Evolutionary conservation across 1,140 invertebrate genomes (phyloP), one percentile per base, ranked within the genome.

Genomic region (Drosophila arawakana): DNA sequence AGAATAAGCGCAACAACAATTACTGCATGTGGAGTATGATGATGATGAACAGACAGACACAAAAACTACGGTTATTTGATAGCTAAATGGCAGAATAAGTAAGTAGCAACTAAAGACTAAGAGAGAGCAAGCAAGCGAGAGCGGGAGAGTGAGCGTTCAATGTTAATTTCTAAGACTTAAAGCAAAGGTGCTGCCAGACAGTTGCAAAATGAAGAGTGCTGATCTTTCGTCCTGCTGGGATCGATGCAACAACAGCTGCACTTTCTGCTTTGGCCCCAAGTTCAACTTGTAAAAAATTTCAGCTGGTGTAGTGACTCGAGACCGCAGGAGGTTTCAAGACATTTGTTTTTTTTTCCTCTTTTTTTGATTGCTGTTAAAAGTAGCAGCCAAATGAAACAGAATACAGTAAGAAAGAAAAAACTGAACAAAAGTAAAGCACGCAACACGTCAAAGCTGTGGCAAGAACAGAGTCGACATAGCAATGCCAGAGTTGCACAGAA

Each of bases 241-340:
- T 25, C 8, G 11, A 8, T 11, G 35, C 15, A 39, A 30, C 57
- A 73, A 73, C 77, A 79, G 77, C 74, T 79, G 74, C 74, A 76
- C n/a, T 57, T 60, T 35, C 11, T 43, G n/a, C n/a, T 54, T 30
- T 34, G 30, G 43, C n/a, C n/a, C 30, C 21, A 67, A 73, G 62
- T 57, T 73, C 2, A 49, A 50, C 63, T 63, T 57, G 59, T 15
- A 41, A 58, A 69, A 49, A 46, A 72, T 30, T 86, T 76, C 76
- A 82, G 76, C 80, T 81, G 76, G 55, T 62, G 63, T 43, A 54
- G 11, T 49, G 60, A 59, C 37, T 37, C 43, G 69, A 82, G 80
- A 83, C 83, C 77, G 69, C 83, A 75, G 83, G 84, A 89, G 83
- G 84, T 75, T 88, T 72, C 65, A 69, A 86, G 68, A 79, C 73